Conservation (phyloP, 2,113 vertebrate species). For the Corynorhinus townsendii region DNA sequence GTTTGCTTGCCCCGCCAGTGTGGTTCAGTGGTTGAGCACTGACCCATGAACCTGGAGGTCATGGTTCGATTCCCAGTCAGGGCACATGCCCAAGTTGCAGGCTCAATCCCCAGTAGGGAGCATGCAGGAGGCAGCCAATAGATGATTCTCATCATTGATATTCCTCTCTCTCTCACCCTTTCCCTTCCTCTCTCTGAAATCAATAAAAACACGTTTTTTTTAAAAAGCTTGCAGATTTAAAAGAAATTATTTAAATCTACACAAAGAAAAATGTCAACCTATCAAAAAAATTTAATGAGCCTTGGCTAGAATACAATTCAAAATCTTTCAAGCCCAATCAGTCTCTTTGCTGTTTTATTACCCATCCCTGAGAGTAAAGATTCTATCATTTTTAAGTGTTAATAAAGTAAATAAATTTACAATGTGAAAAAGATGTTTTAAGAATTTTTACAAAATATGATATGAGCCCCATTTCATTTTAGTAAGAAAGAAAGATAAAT, state of each 20-base stretch:
- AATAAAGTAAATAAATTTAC: conserved; percentile 61
- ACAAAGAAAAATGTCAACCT: conserved; percentile 49
- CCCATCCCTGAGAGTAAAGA: conserved; percentile 62
- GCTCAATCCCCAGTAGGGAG: no score
- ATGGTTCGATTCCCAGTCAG: no score
- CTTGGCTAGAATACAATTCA: conserved; percentile 47
- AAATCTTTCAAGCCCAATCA: conserved; percentile 37
- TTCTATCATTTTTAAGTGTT: conserved; percentile 53
- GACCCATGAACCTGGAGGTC: no score
- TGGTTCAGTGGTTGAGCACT: no score
- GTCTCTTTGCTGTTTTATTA: conserved; percentile 46
- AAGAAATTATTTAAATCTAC: conserved; percentile 72
- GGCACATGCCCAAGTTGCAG: no score
- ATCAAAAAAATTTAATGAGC: conserved; percentile 47
- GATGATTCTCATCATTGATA: no score
- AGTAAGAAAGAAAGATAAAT: conserved; percentile 33
- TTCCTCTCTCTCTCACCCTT: no score
- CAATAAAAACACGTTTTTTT: no score
- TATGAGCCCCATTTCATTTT: conserved; percentile 30
- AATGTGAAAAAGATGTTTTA: conserved; percentile 52
- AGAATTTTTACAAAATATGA: conserved; percentile 52
- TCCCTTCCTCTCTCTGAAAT: no score
- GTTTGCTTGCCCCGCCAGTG: no score
- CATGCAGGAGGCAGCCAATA: no score
- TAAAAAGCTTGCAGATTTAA: conserved; percentile 54